phyloP scores from a whole-genome alignment of 2,888 invertebrate genomes.

The Ornithoptera priamus region DNA sequence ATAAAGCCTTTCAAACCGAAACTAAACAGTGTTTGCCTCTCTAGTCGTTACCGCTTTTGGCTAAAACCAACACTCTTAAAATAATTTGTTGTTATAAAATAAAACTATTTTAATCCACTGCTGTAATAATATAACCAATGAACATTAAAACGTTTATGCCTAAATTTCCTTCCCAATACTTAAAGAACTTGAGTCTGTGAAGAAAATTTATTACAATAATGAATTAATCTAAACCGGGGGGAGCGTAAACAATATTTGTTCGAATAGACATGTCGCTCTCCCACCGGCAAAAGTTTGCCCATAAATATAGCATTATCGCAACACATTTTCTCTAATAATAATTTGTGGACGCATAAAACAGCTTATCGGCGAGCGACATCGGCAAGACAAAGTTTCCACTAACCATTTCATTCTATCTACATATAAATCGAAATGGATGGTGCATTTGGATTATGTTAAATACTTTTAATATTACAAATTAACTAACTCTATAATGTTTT shows the following conservation, averaged over 20 bases:
- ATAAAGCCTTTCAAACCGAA: no score
- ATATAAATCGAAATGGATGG: conserved; percentile 4
- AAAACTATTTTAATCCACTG: not conserved
- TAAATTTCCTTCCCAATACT: conserved; percentile 11
- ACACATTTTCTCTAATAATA: conserved; percentile 30
- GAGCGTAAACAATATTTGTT: conserved; percentile 25
- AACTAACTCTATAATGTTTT: not conserved
- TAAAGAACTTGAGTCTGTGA: conserved; percentile 2
- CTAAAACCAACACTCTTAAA: no score
- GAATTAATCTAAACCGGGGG: conserved; percentile 21
- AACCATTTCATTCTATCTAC: conserved; percentile 21
- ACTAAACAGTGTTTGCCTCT: no score
- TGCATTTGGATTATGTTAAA: not conserved
- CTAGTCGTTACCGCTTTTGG: no score
- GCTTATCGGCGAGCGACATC: conserved; percentile 31
- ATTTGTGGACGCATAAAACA: conserved; percentile 30
- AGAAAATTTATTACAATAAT: conserved; percentile 20
- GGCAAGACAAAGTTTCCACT: conserved; percentile 32
- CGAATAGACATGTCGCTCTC: conserved; percentile 27
- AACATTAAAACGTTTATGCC: not conserved
- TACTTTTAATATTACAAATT: not conserved
- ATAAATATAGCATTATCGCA: conserved; percentile 31
- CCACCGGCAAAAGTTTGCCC: conserved; percentile 26
- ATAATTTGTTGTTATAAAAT: no score
- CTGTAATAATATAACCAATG: no score